Base-by-base conservation (phyloP, 1,140 invertebrate genomes). In the Monomorium pharaonis region DNA sequence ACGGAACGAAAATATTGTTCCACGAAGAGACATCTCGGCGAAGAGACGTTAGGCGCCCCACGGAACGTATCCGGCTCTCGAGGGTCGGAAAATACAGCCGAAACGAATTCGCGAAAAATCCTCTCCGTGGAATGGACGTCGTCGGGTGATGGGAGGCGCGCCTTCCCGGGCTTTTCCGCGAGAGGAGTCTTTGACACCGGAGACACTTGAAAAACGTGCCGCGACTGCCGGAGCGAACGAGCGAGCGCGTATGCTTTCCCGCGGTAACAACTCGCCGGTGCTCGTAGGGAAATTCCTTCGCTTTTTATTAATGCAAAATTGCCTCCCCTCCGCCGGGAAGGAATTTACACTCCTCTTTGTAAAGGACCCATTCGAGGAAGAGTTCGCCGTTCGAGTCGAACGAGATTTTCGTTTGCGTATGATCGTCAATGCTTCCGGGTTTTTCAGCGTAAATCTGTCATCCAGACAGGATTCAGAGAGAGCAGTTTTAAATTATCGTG, bases 21-120 rank as follows among this genome's bases (percentile, higher is more conserved):
- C 87, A 56, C 63, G 51, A 89, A 89, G 84, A 86, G 77, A 86
- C 84, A 72, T 89, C 81, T 86, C 60, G 83, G 51, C 47, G 67
- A n/a, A n/a, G n/a, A n/a, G n/a, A 69, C 65, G 80, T 78, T 75
- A 76, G 69, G 18, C 67, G n/a, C 21, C n/a, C 42, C 24, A n/a
- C 30, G 44, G 60, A 81, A 65, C 54, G 70, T 86, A 75, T 33
- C 54, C 24, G 74, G 37, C 78, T 69, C 78, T 69, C 51, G 47
- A 44, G 74, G 60, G 76, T 85, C n/a, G 62, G 75, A 54, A 87
- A 89, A 90, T 89, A 86, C 75, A 85, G 74, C 86, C 75, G 89
- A 90, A 89, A 89, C 89, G 88, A 90, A 90, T 89, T 90, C 88
- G 78, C 54, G 88, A 87, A 90, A 90, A 90, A 89, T 89, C 62